These are phyloP conservation scores for Enteromius paludinosus DNA, from an alignment of 2,797 vertebrate genomes.

Conservation along the genomic window DNA sequence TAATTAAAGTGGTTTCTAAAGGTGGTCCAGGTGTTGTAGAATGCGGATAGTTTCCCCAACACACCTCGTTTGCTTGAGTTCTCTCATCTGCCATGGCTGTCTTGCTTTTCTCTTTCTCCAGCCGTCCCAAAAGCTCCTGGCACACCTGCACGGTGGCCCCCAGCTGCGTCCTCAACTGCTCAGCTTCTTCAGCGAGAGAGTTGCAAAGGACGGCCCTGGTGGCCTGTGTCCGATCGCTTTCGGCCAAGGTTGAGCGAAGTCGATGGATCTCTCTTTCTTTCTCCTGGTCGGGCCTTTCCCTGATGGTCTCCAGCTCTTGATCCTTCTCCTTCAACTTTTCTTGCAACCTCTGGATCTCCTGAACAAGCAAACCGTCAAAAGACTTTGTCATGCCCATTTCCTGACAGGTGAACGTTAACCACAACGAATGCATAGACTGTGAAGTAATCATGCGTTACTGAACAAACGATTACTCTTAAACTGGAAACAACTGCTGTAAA, in stretches of 20 bases:
- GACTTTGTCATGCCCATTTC: neutral
- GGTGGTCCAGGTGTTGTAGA: neutral
- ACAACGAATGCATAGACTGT: neutral
- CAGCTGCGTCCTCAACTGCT: conserved; percentile 85
- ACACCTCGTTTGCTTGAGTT: conserved; percentile 76
- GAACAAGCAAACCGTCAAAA: conserved; percentile 15
- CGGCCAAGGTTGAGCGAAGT: conserved; percentile 77
- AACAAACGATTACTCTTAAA: neutral
- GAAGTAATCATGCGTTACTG: neutral
- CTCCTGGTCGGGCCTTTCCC: conserved; percentile 78
- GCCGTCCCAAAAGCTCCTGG: conserved; percentile 85
- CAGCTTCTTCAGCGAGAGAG: conserved; percentile 85
- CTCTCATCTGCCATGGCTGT: conserved; percentile 56
- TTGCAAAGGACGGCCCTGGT: conserved; percentile 84
- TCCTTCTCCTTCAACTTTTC: conserved; percentile 81
- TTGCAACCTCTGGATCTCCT: conserved; percentile 85
- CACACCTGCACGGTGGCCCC: conserved; percentile 88
- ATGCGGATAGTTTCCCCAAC: neutral
- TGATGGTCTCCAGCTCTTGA: conserved; percentile 74
- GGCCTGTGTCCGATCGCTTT: conserved; percentile 80
- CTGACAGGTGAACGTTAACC: neutral
- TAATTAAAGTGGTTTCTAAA: neutral
- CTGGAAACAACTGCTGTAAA: neutral
- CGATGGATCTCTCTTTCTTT: conserved; percentile 82
- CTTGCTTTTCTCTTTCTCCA: conserved; percentile 79